Evolutionary conservation across 2,888 invertebrate genomes (phyloP), one percentile per base, ranked within the genome.

Genomic region (Leptopterna dolabrata): DNA sequence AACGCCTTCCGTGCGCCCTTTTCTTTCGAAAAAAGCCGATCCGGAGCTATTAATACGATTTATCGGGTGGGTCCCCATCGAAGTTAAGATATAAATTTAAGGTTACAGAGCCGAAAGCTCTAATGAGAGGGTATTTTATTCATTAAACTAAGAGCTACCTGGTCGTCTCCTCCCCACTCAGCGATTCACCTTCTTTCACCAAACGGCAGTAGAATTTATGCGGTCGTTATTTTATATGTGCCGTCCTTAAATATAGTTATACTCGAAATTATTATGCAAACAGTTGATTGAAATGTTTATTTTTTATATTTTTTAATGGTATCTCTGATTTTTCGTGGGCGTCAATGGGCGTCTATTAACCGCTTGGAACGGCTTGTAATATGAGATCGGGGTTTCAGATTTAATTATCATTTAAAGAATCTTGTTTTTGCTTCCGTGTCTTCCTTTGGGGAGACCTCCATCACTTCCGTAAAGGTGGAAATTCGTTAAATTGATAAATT

Each of bases 111-210:
- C 63, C 63, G 63, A 63, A 63, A 63, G 63, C 63, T 63, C 24
- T 63, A 63, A 63, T 63, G 63, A 63, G 63, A 63, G 63, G 63
- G 63, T 63, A 63, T 63, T 63, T 63, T 63, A 63, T 63, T 63
- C 63, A 63, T 63, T 63, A 63, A 63, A 63, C 63, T 63, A 63
- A 63, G 24, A 63, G 63, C 63, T 63, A 63, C 27, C 63, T 63
- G 24, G 63, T 63, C 63, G 51, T 63, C 63, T 63, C 24, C 24
- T 27, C 63, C 63, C 7, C 13, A 19, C 63, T 27, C 63, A 11
- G 24, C 63, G 9, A 63, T 63, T 63, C 63, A 7, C 63, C 63
- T 24, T 27, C 24, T 36, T 73, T 36, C 73, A 41, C 73, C 14
- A 73, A 73, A 73, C 73, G 36, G 73, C 30, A 30, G 30, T 36